These are phyloP conservation scores for Pseudorhombus dupliciocellatus DNA, from an alignment of 2,113 vertebrate species.

Conservation along the genomic window DNA sequence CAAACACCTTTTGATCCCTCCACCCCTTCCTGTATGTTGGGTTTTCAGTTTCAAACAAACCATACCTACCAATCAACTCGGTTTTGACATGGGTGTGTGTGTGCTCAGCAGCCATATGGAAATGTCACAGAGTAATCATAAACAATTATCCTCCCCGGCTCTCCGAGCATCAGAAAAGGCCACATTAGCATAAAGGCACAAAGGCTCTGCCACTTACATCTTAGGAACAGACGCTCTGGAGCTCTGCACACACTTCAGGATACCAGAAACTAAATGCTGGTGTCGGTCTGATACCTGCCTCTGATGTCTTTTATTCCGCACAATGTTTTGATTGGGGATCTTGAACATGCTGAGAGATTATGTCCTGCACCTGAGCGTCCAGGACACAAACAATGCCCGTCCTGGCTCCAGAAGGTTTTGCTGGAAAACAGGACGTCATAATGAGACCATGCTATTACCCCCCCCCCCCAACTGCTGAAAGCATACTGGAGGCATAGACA, in stretches of 20 bases:
- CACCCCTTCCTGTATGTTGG: not conserved
- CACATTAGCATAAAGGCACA: slow-evolving; percentile 76
- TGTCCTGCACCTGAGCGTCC: slow-evolving; percentile 1
- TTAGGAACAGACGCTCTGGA: slow-evolving; percentile 28
- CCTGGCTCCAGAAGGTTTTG: not conserved
- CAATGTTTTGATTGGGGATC: slow-evolving; percentile 2
- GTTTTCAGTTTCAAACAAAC: slow-evolving; percentile 13
- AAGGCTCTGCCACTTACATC: slow-evolving; percentile 49
- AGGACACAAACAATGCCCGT: slow-evolving; percentile 17
- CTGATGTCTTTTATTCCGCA: slow-evolving; percentile 18
- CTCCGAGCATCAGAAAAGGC: slow-evolving; percentile 62
- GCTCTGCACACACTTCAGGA: slow-evolving; percentile 32
- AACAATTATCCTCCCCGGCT: slow-evolving; percentile 74
- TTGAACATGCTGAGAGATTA: slow-evolving; percentile 17
- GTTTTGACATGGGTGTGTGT: slow-evolving; percentile 20
- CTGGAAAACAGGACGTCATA: slow-evolving; percentile 19
- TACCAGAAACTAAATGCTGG: slow-evolving; percentile 33
- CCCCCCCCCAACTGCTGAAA: not conserved
- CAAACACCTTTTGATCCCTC: not conserved
- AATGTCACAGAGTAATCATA: slow-evolving; percentile 77
- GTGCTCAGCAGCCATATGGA: slow-evolving; percentile 72
- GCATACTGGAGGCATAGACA: slow-evolving; percentile 37
- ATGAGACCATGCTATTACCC: slow-evolving; percentile 17
- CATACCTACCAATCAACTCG: slow-evolving; percentile 24
- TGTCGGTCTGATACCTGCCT: slow-evolving; percentile 27